phyloP scores from a whole-genome alignment of 2,797 vertebrate species.

The Lycodopsis pacificus region DNA sequence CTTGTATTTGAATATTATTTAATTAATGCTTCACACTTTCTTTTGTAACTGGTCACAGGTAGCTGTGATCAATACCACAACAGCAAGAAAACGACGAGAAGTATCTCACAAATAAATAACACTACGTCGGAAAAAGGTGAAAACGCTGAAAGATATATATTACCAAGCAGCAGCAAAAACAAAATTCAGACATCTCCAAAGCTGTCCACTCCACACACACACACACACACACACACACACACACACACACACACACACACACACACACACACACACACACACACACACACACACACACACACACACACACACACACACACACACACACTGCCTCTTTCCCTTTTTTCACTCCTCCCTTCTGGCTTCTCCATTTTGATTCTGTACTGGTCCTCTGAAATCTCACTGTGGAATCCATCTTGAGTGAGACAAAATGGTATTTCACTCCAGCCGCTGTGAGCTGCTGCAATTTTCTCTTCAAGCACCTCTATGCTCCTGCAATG shows the following conservation, averaged over 20 bases:
- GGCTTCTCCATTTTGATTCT: constrained; percentile 84
- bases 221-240: constrained; percentile 32
- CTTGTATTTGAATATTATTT: not conserved
- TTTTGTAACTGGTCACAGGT: not conserved
- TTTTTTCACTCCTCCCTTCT: constrained; percentile 72
- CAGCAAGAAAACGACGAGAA: not conserved
- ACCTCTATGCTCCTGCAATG: constrained; percentile 75
- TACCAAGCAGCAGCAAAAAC: constrained; percentile 32
- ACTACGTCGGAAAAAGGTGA: not conserved
- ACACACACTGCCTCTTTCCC: constrained; percentile 46
- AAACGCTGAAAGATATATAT: constrained; percentile 22
- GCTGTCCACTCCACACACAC: constrained; percentile 63
- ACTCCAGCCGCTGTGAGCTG: constrained; percentile 77
- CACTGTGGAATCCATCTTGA: constrained; percentile 84
- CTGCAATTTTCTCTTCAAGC: constrained; percentile 81
- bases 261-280: constrained; percentile 35
- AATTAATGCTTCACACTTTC: not conserved
- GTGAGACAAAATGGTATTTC: constrained; percentile 83
- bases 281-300: constrained; percentile 50
- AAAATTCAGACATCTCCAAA: constrained; percentile 51
- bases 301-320: constrained; percentile 36
- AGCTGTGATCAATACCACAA: not conserved
- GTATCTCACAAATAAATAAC: not conserved
- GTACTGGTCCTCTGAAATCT: constrained; percentile 80
- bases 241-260: constrained; percentile 33